phyloP scores from a whole-genome alignment of 2,888 invertebrate genomes.

The Amblyteles armatorius region DNA sequence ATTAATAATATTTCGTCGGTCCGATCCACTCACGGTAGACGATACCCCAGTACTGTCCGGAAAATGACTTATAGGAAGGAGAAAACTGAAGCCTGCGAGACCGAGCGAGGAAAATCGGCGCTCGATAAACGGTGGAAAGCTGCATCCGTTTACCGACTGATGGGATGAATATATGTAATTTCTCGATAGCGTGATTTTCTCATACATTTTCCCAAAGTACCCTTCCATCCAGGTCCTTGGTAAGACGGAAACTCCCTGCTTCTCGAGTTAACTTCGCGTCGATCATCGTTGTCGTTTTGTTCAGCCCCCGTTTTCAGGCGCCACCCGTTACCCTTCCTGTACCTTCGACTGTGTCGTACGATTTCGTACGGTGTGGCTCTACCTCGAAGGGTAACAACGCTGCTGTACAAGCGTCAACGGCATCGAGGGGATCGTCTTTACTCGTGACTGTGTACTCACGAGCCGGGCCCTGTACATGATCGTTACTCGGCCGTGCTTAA shows the following conservation, averaged over 20 bases:
- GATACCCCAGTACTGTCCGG: slow-evolving; percentile 29
- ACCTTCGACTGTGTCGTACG: neutral
- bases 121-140: slow-evolving; percentile 13
- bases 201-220: neutral
- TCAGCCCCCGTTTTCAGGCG: slow-evolving; percentile 73
- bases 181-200: neutral
- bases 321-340: slow-evolving; percentile 79
- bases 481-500: neutral
- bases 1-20: slow-evolving; percentile 67
- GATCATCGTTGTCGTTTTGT: slow-evolving; percentile 5
- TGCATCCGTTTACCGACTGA: neutral
- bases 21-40: slow-evolving; percentile 47
- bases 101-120: neutral
- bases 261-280: slow-evolving; percentile 9
- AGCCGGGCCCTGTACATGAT: neutral
- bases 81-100: slow-evolving; percentile 40
- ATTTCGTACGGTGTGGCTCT: neutral
- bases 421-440: neutral
- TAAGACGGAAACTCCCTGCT: slow-evolving; percentile 9
- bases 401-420: neutral
- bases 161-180: neutral
- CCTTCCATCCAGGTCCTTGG: neutral
- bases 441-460: neutral
- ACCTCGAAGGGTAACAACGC: neutral
- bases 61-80: slow-evolving; percentile 46